These are phyloP conservation scores for Pangasianodon hypophthalmus DNA, from an alignment of 2,113 vertebrate species.

Conservation along the genomic window DNA sequence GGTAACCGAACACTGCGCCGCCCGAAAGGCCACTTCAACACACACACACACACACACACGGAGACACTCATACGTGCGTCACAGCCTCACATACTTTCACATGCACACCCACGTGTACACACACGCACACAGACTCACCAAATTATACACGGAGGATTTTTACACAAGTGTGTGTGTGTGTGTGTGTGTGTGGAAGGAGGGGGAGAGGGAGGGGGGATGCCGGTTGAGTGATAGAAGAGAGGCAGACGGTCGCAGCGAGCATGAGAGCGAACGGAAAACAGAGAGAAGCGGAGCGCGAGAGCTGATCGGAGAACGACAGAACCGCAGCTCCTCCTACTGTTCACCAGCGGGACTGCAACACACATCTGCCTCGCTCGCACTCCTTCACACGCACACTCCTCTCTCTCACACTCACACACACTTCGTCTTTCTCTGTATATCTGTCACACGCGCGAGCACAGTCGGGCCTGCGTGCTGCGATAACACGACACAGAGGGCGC, in stretches of 20 bases:
- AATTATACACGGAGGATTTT: slow-evolving; percentile 44
- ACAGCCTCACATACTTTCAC: slow-evolving; percentile 14
- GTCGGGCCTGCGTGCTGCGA: slow-evolving; percentile 11
- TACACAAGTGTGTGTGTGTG: slow-evolving; percentile 31
- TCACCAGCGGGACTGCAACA: background rate
- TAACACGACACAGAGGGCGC: slow-evolving; percentile 10
- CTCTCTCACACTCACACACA: background rate
- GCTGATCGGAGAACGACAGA: slow-evolving; percentile 31
- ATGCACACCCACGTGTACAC: background rate
- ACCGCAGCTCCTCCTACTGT: slow-evolving; percentile 45
- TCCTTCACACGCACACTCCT: background rate
- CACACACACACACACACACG: slow-evolving; percentile 36
- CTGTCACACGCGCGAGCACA: slow-evolving; percentile 20
- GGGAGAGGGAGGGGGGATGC: slow-evolving; percentile 15
- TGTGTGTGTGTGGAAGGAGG: background rate
- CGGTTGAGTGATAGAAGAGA: slow-evolving; percentile 48
- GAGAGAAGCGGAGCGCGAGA: background rate
- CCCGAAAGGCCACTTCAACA: slow-evolving; percentile 41
- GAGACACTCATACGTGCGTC: slow-evolving; percentile 29
- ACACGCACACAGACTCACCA: background rate
- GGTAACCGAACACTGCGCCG: slow-evolving; percentile 52
- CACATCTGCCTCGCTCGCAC: background rate
- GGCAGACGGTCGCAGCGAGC: slow-evolving; percentile 42
- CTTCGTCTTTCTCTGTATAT: slow-evolving; percentile 17
- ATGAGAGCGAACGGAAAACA: slow-evolving; percentile 5